Base-by-base conservation (phyloP, 2,797 vertebrate species). In the Leptoclinus maculatus region DNA sequence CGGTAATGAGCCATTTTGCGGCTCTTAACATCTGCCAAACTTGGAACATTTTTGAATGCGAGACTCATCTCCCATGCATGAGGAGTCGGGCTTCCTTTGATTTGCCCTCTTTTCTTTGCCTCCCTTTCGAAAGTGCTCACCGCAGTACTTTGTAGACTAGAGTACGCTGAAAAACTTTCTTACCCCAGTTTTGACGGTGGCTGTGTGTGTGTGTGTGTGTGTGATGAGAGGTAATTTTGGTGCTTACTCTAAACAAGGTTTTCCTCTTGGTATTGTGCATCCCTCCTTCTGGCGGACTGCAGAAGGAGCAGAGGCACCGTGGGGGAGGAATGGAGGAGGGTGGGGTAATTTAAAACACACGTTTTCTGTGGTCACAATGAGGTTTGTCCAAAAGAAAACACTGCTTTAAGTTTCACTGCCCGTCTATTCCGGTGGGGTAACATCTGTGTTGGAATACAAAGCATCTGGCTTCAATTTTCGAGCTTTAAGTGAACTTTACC, bases 1-100 rank as follows among this genome's bases (percentile, higher is more conserved):
- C 87, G 71, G 87, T 94, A 92, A 94, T 91, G 91, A 94, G 90
- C 77, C 87, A 85, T 91, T 94, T 93, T 94, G 88, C 49, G 56
- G 79, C 88, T 91, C 87, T 90, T 93, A 89, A 91, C 91, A 92
- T 92, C 92, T 92, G 91, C 89, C 90, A 91, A 91, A 89, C 87
- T 92, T 88, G 87, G 90, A 92, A 86, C 71, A 79, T 86, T 91
- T 34, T 84, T 86, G 86, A 89, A 91, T 83, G 90, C 79, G 60
- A 83, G 84, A 83, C 91, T 93, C 90, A 91, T 92, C 86, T 88
- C 84, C 83, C 83, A 91, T 92, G 89, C 90, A 91, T 84, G 83
- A 92, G 83, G 88, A 93, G 90, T 89, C 90, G 77, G 88, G 74
- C 82, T 78, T 88, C 83, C 84, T 92, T 90, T 91, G 88, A 92